phyloP scores from a whole-genome alignment of 2,888 invertebrate genomes.

The Aspidapion aeneum region DNA sequence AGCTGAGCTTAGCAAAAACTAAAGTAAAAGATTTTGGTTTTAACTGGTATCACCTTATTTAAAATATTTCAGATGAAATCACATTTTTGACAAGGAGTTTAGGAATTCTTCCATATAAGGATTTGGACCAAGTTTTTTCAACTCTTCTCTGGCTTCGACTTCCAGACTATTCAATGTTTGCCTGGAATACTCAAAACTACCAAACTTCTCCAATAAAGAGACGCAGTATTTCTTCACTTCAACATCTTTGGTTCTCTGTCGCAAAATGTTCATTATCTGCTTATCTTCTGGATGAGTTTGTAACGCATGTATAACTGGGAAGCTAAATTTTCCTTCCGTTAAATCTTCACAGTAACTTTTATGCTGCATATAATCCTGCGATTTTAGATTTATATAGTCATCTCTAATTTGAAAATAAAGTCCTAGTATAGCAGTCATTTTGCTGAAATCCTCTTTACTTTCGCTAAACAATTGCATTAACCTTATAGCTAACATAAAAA shows the following conservation, averaged over 20 bases:
- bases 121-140: no score
- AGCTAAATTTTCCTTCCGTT: no score
- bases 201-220: slow-evolving; percentile 75
- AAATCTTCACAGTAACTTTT: slow-evolving; percentile 97
- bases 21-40: no score
- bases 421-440: slow-evolving; percentile 79
- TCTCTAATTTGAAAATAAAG: no score
- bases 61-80: no score
- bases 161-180: no score
- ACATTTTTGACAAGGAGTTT: no score
- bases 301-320: slow-evolving; percentile 96
- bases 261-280: slow-evolving; percentile 81
- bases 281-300: slow-evolving; percentile 71
- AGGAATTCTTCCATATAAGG: no score
- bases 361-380: slow-evolving; percentile 87
- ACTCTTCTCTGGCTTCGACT: no score
- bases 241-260: slow-evolving; percentile 84
- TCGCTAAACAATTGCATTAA: slow-evolving; percentile 94
- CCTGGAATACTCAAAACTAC: slow-evolving; percentile 91
- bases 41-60: no score
- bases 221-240: slow-evolving; percentile 95
- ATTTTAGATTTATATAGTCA: slow-evolving; percentile 88
- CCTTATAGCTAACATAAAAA: slow-evolving; percentile 92
- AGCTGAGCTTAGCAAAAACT: no score
- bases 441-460: slow-evolving; percentile 79